phyloP scores from a whole-genome alignment of 2,888 invertebrate genomes.

The Gymnocheta viridis region DNA sequence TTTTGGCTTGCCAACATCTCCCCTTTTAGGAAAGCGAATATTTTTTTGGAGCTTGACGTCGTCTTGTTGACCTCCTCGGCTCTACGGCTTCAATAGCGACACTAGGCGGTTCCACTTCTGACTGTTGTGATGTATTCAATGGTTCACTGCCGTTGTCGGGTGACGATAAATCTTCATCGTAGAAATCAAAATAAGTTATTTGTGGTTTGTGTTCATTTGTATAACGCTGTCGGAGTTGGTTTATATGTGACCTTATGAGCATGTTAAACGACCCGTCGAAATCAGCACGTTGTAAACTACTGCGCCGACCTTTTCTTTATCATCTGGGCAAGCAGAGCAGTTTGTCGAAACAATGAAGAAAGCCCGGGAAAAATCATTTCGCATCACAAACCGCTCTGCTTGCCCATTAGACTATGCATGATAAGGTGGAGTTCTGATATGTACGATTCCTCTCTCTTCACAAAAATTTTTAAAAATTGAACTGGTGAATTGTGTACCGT shows the following conservation, averaged over 20 bases:
- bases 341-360: too few species aligned
- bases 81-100: too few species aligned
- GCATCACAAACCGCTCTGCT: constrained; percentile 19
- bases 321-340: background rate
- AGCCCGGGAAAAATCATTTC: constrained; percentile 31
- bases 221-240: constrained; percentile 5
- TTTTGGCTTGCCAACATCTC: too few species aligned
- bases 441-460: constrained; percentile 4
- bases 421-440: constrained; percentile 27
- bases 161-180: background rate
- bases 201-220: background rate
- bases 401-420: too few species aligned
- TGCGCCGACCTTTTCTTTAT: background rate
- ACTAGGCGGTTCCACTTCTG: too few species aligned
- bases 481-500: constrained; percentile 4
- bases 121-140: background rate
- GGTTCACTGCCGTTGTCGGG: background rate
- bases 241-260: constrained; percentile 6
- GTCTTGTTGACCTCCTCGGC: too few species aligned
- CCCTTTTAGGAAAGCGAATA: too few species aligned
- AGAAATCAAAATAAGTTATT: background rate
- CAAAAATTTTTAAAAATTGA: constrained; percentile 21
- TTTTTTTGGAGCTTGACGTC: too few species aligned
- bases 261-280: background rate
- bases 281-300: constrained; percentile 12